phyloP scores from a whole-genome alignment of 1,140 invertebrate species.

The Palaemon carinicauda region DNA sequence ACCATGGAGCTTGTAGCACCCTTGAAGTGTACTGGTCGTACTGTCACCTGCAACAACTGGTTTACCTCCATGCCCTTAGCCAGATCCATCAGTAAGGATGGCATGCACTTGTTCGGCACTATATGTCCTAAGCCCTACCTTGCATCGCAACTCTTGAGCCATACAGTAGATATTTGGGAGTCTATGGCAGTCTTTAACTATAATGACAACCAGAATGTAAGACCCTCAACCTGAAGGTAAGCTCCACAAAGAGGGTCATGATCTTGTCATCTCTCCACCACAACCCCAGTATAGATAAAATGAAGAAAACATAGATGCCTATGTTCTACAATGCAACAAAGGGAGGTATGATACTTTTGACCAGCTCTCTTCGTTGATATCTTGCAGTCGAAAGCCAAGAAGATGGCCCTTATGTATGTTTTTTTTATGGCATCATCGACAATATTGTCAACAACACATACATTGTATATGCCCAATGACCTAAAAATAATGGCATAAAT shows the following conservation, averaged over 20 bases:
- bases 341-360: constrained; percentile 3
- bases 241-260: neutral
- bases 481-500: neutral
- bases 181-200: neutral
- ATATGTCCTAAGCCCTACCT: neutral
- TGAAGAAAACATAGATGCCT: neutral
- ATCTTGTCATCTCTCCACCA: neutral
- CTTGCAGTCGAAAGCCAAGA: neutral
- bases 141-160: neutral
- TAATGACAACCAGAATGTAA: neutral
- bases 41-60: constrained; percentile 11
- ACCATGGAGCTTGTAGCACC: neutral
- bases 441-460: neutral
- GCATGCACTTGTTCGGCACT: too few species aligned
- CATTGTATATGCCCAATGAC: neutral
- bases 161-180: neutral
- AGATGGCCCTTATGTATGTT: constrained; percentile 13
- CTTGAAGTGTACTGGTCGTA: neutral
- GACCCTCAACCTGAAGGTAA: too few species aligned
- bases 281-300: neutral
- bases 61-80: constrained; percentile 16
- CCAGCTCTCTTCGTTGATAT: neutral
- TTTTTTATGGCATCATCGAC: neutral
- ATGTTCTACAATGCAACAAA: constrained; percentile 2
- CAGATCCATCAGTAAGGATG: neutral